Evolutionary conservation across 2,888 invertebrate species (phyloP).

Genomic region (Quadroppia sp.): DNA sequence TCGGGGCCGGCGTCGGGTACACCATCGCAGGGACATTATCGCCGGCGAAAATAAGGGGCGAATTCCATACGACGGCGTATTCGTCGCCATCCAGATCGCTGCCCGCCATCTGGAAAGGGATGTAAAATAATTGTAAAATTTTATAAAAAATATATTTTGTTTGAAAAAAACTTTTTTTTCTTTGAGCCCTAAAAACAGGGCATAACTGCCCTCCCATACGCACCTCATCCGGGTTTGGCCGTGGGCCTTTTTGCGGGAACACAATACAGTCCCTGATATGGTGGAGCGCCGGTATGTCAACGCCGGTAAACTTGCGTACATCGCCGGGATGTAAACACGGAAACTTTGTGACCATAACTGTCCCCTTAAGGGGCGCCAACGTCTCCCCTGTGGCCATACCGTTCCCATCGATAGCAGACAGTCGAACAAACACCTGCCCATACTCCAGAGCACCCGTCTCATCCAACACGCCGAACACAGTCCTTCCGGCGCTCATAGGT

Average conservation of each 20-base stretch:
- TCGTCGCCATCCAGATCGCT: too few relatives aligned
- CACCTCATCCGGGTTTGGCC: conserved; percentile 53
- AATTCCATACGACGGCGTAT: too few relatives aligned
- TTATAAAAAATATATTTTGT: too few relatives aligned
- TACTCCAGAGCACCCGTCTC: conserved; percentile 51
- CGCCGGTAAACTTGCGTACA: conserved; percentile 51
- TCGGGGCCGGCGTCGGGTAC: too few relatives aligned
- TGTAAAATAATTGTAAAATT: too few relatives aligned
- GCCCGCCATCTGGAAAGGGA: too few relatives aligned
- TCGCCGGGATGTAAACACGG: conserved; percentile 55
- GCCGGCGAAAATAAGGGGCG: too few relatives aligned
- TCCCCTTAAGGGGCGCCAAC: conserved; percentile 24
- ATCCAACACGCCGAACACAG: conserved; percentile 52
- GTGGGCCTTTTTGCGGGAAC: conserved; percentile 52
- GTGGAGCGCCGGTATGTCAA: conserved; percentile 48
- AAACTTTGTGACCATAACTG: conserved; percentile 50
- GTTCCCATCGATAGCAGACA: background rate
- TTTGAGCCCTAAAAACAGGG: too few relatives aligned
- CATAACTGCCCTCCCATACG: too few relatives aligned
- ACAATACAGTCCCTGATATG: conserved; percentile 53
- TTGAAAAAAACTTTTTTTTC: too few relatives aligned
- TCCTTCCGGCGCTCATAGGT: conserved; percentile 50
- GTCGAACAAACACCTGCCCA: conserved; percentile 50
- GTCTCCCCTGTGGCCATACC: background rate
- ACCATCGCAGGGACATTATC: too few relatives aligned